Evolutionary conservation across 2,113 vertebrate genomes (phyloP).

Genomic region (Etia nguti): DNA sequence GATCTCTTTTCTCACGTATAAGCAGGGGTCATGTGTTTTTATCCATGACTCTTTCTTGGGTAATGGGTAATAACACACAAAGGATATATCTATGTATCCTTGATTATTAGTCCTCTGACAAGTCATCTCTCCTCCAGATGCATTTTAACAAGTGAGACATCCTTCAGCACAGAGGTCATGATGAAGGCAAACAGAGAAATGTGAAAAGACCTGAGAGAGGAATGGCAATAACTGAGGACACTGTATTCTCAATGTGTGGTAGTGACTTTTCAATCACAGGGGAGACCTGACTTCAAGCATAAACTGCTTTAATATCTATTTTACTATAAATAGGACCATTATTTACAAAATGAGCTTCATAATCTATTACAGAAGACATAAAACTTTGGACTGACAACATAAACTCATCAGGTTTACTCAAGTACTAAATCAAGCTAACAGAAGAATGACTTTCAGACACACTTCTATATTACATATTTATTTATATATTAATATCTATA

Average conservation of each 20-base stretch:
- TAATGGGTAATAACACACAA: background rate
- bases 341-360: background rate
- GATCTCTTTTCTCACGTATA: background rate
- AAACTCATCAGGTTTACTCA: background rate
- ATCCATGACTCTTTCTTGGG: background rate
- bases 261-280: background rate
- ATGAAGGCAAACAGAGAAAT: background rate
- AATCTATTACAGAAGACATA: background rate
- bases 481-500: accelerated
- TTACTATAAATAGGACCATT: background rate
- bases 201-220: background rate
- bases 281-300: background rate
- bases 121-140: background rate
- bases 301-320: background rate
- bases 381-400: background rate
- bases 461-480: background rate
- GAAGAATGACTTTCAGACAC: background rate
- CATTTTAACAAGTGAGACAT: background rate
- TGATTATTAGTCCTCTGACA: background rate
- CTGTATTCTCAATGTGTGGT: background rate
- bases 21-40: background rate
- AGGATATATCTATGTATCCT: background rate
- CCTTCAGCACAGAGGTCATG: background rate
- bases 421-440: background rate
- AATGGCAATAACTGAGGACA: background rate